phyloP scores from a whole-genome alignment of 2,888 invertebrate species.

The Athalia cordata region DNA sequence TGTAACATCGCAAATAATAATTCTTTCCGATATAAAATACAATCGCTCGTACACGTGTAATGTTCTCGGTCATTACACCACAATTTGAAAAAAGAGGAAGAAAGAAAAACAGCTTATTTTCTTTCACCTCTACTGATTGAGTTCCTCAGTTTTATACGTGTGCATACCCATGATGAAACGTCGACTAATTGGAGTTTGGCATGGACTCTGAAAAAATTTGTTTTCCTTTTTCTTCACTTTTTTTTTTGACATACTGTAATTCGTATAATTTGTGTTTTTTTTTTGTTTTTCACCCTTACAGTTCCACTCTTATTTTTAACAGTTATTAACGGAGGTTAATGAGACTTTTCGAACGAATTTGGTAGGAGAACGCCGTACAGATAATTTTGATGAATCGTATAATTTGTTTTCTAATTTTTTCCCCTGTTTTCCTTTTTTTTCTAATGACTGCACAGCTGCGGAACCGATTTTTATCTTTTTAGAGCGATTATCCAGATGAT shows the following conservation, averaged over 20 bases:
- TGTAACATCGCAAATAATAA: no score
- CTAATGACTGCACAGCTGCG: no score
- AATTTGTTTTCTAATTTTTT: no score
- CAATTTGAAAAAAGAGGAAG: no score
- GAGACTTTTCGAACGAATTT: not conserved
- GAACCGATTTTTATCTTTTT: no score
- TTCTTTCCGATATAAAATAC: no score
- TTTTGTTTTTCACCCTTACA: not conserved
- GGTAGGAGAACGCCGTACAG: not conserved
- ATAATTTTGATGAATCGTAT: no score
- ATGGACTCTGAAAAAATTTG: not conserved
- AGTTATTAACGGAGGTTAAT: constrained; percentile 28
- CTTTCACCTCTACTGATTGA: constrained; percentile 9
- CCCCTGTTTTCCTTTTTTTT: no score
- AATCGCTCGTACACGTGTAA: no score
- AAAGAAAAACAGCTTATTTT: no score
- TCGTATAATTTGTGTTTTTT: not conserved
- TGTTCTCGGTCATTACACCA: no score
- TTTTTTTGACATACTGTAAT: not conserved
- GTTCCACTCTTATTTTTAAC: not conserved
- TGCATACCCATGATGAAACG: not conserved
- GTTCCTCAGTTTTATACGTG: constrained; percentile 9
- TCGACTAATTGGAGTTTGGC: constrained; percentile 28
- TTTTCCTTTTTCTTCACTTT: not conserved
- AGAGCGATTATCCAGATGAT: no score